Conservation (phyloP, 2,113 vertebrate species). For the Marmota monax region DNA sequence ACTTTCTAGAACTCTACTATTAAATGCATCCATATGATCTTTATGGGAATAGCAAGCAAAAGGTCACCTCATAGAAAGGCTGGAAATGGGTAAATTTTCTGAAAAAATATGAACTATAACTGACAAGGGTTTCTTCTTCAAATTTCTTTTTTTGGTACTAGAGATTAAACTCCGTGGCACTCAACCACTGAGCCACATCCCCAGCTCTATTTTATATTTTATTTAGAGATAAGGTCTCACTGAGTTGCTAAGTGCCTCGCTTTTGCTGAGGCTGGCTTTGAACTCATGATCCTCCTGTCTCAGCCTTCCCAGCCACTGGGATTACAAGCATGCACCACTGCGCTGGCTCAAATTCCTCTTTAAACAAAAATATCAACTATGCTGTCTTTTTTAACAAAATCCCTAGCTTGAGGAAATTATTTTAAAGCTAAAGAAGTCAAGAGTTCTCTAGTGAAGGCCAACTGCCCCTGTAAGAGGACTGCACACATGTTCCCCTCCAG, state of each 20-base stretch:
- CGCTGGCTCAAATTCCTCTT: background rate
- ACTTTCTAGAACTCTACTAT: slow-evolving; percentile 11
- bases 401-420: background rate
- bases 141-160: background rate
- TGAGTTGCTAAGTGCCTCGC: too few species aligned
- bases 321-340: too few species aligned
- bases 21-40: background rate
- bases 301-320: too few species aligned
- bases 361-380: background rate
- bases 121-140: background rate
- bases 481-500: background rate
- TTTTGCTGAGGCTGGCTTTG: too few species aligned
- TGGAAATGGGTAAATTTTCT: background rate
- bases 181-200: too few species aligned
- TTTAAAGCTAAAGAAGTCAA: background rate
- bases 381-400: background rate
- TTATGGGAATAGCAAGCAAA: background rate
- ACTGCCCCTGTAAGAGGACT: background rate
- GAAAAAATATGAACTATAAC: background rate
- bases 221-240: too few species aligned
- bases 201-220: too few species aligned
- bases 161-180: too few species aligned
- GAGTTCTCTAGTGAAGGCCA: background rate
- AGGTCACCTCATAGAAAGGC: background rate
- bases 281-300: too few species aligned